Evolutionary conservation across 2,888 invertebrate species (phyloP).

Genomic region (Thalpophila matura): DNA sequence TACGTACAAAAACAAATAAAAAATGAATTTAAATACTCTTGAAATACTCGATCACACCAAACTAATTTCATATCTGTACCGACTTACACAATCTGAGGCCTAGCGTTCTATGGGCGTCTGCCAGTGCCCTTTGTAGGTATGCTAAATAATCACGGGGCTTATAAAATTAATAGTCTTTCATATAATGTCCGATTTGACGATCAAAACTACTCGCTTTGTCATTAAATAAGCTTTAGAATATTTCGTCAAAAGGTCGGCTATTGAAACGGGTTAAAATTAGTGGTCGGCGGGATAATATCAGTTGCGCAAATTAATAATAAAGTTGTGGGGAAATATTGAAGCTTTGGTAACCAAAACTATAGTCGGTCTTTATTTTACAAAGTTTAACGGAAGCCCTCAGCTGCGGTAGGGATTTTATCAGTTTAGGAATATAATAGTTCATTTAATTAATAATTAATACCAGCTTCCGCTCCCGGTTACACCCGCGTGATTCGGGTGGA

Average conservation of each 20-base stretch:
- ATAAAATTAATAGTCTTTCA: neutral
- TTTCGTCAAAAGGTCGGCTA: constrained; percentile 19
- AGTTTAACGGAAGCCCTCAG: neutral
- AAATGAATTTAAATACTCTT: no score
- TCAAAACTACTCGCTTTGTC: constrained; percentile 4
- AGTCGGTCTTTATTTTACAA: constrained; percentile 10
- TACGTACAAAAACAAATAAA: no score
- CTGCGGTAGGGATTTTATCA: neutral
- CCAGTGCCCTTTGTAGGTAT: no score
- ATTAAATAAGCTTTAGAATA: constrained; percentile 16
- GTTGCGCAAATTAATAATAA: constrained; percentile 42
- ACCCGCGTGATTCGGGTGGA: no score
- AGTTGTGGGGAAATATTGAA: constrained; percentile 24
- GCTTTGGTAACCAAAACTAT: constrained; percentile 1
- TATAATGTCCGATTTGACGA: neutral
- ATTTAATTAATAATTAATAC: no score
- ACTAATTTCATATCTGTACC: no score
- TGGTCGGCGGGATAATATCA: constrained; percentile 28
- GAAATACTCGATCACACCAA: no score
- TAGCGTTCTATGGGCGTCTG: no score
- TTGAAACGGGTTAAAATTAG: constrained; percentile 29
- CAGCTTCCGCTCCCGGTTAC: no score
- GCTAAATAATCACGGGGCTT: no score
- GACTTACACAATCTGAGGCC: no score
- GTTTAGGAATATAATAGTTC: no score